These are phyloP conservation scores for Melanostoma scalare DNA, from an alignment of 2,888 invertebrate genomes.

Conservation along the genomic window DNA sequence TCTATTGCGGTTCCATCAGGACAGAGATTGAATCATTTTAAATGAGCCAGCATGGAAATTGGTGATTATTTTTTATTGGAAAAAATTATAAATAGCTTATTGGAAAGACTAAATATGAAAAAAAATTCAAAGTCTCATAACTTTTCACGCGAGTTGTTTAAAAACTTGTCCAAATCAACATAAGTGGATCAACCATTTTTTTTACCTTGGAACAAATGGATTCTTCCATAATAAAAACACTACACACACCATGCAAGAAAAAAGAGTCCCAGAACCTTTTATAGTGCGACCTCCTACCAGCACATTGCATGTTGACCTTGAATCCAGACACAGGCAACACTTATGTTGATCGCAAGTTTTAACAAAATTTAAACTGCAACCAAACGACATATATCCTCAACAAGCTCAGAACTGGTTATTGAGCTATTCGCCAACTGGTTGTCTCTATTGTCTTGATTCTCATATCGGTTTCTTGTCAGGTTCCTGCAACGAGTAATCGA, in stretches of 20 bases:
- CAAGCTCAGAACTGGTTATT: slow-evolving; percentile 48
- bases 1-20: no score
- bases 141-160: no score
- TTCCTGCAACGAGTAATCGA: slow-evolving; percentile 51
- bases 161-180: no score
- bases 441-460: slow-evolving; percentile 34
- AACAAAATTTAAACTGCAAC: background rate
- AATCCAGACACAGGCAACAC: slow-evolving; percentile 19
- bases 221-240: background rate
- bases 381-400: slow-evolving; percentile 10
- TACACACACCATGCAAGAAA: background rate
- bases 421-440: background rate
- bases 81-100: no score
- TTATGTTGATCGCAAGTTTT: no score
- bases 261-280: background rate
- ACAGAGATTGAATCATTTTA: no score
- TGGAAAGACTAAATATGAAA: no score
- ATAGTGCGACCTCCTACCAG: slow-evolving; percentile 37
- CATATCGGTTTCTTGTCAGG: slow-evolving; percentile 66
- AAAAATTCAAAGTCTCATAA: no score
- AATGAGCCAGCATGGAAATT: no score
- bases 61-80: no score
- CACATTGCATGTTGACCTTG: slow-evolving; percentile 65
- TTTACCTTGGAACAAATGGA: background rate
- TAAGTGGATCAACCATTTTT: no score